These are phyloP conservation scores for Rhipidura dahli DNA, from an alignment of 2,113 vertebrate species.

Conservation along the genomic window DNA sequence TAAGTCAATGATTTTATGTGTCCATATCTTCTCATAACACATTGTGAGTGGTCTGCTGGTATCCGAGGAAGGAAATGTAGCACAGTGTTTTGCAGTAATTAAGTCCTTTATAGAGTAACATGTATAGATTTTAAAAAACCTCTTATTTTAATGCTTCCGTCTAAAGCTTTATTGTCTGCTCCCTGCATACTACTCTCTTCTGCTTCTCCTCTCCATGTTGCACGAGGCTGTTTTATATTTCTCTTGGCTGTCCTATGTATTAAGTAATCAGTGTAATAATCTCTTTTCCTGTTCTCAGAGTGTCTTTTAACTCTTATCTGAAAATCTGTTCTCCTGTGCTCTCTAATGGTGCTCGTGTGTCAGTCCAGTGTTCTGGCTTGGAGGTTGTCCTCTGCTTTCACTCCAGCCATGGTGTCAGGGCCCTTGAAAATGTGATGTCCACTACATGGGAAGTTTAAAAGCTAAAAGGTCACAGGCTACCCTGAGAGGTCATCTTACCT, in stretches of 20 bases:
- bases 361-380: not conserved
- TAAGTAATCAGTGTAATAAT: not conserved
- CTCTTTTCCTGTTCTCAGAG: not conserved
- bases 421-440: not conserved
- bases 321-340: not conserved
- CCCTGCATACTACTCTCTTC: not conserved
- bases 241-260: not conserved
- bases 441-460: not conserved
- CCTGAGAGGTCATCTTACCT: not conserved
- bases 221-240: not conserved
- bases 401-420: not conserved
- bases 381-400: not conserved
- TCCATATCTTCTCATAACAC: not conserved
- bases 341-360: not conserved
- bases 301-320: not conserved
- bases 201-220: not conserved
- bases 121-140: not conserved
- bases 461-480: not conserved
- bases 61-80: not conserved
- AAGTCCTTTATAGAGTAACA: not conserved
- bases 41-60: not conserved
- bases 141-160: not conserved
- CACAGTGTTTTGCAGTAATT: not conserved
- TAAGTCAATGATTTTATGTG: not conserved
- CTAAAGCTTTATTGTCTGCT: not conserved